Evolutionary conservation across 1,140 invertebrate genomes (phyloP), one percentile per base, ranked within the genome.

Genomic region (Neodiprion lecontei): DNA sequence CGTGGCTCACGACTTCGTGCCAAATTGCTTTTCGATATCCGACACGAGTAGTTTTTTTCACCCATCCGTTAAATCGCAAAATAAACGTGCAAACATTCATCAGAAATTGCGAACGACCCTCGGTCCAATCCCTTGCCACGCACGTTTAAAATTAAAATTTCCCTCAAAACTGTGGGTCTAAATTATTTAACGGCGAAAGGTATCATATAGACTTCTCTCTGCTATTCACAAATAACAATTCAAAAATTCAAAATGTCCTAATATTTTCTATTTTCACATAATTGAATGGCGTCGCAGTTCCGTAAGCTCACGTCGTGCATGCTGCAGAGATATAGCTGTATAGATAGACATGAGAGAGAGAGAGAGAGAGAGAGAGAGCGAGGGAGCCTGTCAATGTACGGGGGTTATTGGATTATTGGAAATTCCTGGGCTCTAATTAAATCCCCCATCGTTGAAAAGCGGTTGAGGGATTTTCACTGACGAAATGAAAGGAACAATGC

Each of bases 391-490:
- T 40, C 23, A 28, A 71, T 48, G n/a, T 8, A 48, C n/a, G 12
- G n/a, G 70, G 10, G 48, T 12, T 71, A 71, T 71, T 50, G 70
- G 70, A 71, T 71, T 71, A 71, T 71, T 71, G 70, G 70, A 40
- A 71, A 71, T 71, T 47, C 70, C 70, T 61, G 5, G 11, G 11
- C 70, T 47, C 5, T 71, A 71, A 71, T 71, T 71, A 47, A 71
- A 71, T 71, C 48, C 48, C 21, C 47, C 70, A 28, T 17, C 12
- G 48, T 49, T 17, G 21, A 47, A 40, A 7, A 28, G n/a, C 70
- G 14, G 70, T 50, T n/a, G 11, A 69, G 67, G 40, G 40, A 47
- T 69, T 23, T 23, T 14, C 40, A 23, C 40, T 69, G 40, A 21
- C 9, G 23, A 7, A 47, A 69, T 23, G 21, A 14, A 69, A 14